These are phyloP conservation scores for Mastigias papua DNA, from an alignment of 30 jellyfish, hydroid and myxozoan genomes.

Conservation along the genomic window DNA sequence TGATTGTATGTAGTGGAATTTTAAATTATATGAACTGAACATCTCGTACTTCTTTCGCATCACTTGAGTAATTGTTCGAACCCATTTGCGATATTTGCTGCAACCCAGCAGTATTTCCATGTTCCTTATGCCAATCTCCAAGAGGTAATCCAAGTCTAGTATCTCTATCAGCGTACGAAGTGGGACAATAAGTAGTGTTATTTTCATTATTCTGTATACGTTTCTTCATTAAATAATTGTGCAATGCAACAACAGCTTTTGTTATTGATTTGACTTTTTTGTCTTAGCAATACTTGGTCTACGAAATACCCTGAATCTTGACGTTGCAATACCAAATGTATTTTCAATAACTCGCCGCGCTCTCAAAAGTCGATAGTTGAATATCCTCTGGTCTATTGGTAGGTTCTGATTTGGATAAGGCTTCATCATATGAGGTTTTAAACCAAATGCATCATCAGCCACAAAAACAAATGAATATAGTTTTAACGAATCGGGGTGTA, in stretches of 20 bases:
- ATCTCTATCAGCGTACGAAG: neutral
- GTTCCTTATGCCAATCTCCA: constrained; percentile 63
- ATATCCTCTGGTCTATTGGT: constrained; percentile 45
- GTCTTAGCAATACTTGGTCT: constrained; percentile 56
- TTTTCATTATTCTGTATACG: too few species aligned
- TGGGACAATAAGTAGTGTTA: too few species aligned
- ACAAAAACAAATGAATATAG: constrained; percentile 57
- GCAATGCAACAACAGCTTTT: too few species aligned
- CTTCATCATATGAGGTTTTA: too few species aligned
- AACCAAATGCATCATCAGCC: constrained; percentile 76
- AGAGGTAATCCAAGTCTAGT: constrained; percentile 19
- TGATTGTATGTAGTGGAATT: too few species aligned
- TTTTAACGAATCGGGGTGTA: too few species aligned
- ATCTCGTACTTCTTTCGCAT: constrained; percentile 45
- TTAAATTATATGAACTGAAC: too few species aligned
- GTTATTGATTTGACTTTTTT: constrained; percentile 39
- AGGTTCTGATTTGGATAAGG: constrained; percentile 24
- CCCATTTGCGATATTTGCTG: too few species aligned
- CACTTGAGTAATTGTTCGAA: constrained; percentile 32
- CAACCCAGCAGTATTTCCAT: too few species aligned
- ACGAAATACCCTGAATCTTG: too few species aligned
- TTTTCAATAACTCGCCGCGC: too few species aligned
- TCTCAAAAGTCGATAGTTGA: constrained; percentile 63
- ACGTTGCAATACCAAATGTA: constrained; percentile 78
- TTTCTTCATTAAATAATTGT: too few species aligned